These are phyloP conservation scores for Aethes cnicana DNA, from an alignment of 2,888 invertebrate species.

Conservation along the genomic window DNA sequence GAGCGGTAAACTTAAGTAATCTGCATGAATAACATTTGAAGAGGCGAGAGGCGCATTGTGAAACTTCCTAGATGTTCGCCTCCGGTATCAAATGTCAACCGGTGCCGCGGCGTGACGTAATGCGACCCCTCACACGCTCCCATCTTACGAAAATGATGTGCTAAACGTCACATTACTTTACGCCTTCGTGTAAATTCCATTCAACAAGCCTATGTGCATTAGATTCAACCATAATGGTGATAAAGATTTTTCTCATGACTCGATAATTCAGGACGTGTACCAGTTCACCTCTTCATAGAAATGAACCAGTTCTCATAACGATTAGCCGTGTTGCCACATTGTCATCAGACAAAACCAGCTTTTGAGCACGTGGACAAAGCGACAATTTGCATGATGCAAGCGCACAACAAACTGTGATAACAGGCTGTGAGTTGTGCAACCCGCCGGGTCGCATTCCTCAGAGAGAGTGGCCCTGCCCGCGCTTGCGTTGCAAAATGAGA, in stretches of 20 bases:
- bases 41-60: slow-evolving; percentile 42
- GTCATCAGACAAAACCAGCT: slow-evolving; percentile 35
- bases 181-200: background rate
- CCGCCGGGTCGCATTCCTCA: slow-evolving; percentile 58
- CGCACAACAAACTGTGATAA: slow-evolving; percentile 42
- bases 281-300: background rate
- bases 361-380: slow-evolving; percentile 40
- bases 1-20: slow-evolving; percentile 22
- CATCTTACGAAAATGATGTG: slow-evolving; percentile 17
- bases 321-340: slow-evolving; percentile 20
- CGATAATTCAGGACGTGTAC: background rate
- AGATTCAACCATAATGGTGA: too few relatives aligned
- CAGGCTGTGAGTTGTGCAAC: slow-evolving; percentile 40
- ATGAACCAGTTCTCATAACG: slow-evolving; percentile 5
- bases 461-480: slow-evolving; percentile 67
- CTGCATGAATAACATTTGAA: slow-evolving; percentile 26
- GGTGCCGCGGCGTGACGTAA: slow-evolving; percentile 57
- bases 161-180: slow-evolving; percentile 6
- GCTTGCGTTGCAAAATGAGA: slow-evolving; percentile 58
- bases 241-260: too few relatives aligned
- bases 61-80: slow-evolving; percentile 42
- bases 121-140: slow-evolving; percentile 22
- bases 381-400: slow-evolving; percentile 40
- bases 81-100: slow-evolving; percentile 62
- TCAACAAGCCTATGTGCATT: too few relatives aligned